Evolutionary conservation across 1,140 invertebrate genomes (phyloP).

Genomic region (Lepidurus apus): DNA sequence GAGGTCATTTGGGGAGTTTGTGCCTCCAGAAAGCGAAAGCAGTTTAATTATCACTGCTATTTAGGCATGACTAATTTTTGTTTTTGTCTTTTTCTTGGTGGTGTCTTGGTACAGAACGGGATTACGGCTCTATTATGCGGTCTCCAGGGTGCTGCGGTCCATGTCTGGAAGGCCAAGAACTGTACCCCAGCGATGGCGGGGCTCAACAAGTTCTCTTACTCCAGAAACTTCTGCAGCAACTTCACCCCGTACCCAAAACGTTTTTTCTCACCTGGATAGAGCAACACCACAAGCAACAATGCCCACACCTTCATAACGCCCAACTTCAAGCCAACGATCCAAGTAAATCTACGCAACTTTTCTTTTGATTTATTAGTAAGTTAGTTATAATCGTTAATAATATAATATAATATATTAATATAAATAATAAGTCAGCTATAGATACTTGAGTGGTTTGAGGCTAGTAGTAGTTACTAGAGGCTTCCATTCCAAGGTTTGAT

Average conservation of each 20-base stretch:
- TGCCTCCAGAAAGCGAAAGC: too few species aligned
- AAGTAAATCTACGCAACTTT: neutral
- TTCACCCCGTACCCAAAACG: slow-evolving; percentile 1
- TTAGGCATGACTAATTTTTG: neutral
- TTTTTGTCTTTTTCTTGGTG: neutral
- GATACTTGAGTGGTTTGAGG: too few species aligned
- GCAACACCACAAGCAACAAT: neutral
- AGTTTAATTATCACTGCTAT: too few species aligned
- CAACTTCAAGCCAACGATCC: slow-evolving; percentile 9
- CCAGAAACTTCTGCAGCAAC: neutral
- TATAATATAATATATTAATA: too few species aligned
- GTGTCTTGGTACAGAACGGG: neutral
- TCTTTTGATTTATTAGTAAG: neutral
- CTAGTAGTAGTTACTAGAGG: too few species aligned
- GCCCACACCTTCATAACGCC: neutral
- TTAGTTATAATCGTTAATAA: too few species aligned
- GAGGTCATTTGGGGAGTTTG: too few species aligned
- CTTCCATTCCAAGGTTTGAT: too few species aligned
- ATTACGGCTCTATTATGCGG: neutral
- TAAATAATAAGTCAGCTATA: too few species aligned
- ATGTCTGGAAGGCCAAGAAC: neutral
- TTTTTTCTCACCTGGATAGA: slow-evolving; percentile 2
- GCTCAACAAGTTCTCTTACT: neutral
- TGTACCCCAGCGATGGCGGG: neutral
- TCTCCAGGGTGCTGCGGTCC: neutral